Percentiles rank a stretch among this genome's conserved stretches.
Conservation (phyloP, 2,113 vertebrate species). For the Phylloscopus whistleri region DNA sequence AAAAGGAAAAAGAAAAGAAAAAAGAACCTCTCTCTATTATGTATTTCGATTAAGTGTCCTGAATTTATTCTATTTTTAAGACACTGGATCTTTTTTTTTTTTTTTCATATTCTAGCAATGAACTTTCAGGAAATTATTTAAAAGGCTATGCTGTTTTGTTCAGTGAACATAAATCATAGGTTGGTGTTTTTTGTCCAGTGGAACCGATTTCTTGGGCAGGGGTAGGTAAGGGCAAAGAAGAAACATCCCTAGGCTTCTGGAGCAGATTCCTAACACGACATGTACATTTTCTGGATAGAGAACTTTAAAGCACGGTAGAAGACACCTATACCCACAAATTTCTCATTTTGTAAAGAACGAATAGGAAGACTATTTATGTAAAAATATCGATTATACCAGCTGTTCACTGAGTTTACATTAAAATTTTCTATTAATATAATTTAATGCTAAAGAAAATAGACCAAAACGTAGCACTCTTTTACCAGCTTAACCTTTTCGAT, state of each 20-base stretch:
- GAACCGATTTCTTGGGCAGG: conserved; percentile 36
- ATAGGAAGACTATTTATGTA: conserved; percentile 75
- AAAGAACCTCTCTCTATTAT: not conserved
- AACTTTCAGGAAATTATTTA: conserved; percentile 65
- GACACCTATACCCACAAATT: conserved; percentile 22
- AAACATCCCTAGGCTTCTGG: conserved; percentile 42
- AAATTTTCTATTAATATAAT: conserved; percentile 79
- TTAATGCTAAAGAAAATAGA: conserved; percentile 76
- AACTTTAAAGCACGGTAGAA: conserved; percentile 60
- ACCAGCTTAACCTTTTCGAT: conserved; percentile 74
- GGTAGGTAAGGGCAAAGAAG: conserved; percentile 7
- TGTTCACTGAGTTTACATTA: conserved; percentile 75
- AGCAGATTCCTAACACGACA: conserved; percentile 37
- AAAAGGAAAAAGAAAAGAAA: no score
- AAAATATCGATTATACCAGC: conserved; percentile 71
- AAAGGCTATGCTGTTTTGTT: conserved; percentile 59
- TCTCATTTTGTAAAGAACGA: conserved; percentile 51
- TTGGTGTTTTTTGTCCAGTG: conserved; percentile 27
- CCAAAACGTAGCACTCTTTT: conserved; percentile 78
- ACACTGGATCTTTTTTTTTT: conserved; percentile 74
- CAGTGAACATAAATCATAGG: conserved; percentile 59
- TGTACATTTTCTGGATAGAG: conserved; percentile 56
- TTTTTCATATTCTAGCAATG: conserved; percentile 53
- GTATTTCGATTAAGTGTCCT: conserved; percentile 69
- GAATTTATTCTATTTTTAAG: conserved; percentile 70